Conservation (phyloP, 2,113 vertebrate genomes). For the Charina bottae region DNA sequence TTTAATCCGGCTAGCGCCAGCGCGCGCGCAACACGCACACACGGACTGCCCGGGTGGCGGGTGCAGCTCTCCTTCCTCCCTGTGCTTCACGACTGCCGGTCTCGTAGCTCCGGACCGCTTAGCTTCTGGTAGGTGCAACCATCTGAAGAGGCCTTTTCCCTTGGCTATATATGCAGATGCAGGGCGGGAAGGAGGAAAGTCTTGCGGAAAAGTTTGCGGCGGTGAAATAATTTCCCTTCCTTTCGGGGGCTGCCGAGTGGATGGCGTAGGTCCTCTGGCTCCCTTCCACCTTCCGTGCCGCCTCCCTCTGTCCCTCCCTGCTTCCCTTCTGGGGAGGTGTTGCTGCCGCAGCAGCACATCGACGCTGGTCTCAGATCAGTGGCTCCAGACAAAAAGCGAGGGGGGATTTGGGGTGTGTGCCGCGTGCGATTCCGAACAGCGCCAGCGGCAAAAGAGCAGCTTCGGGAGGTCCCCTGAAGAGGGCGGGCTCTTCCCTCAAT, state of each 20-base stretch:
- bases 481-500: not conserved
- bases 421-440: slow-evolving; percentile 1
- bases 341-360: slow-evolving; percentile 55
- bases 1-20: slow-evolving; percentile 49
- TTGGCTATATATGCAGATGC: not conserved
- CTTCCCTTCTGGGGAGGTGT: slow-evolving; percentile 24
- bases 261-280: slow-evolving; percentile 19
- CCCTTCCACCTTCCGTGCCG: slow-evolving; percentile 59
- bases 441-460: not conserved
- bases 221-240: not conserved
- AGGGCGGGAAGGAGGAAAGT: slow-evolving; percentile 24
- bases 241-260: not conserved
- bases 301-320: slow-evolving; percentile 26
- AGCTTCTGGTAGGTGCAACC: slow-evolving; percentile 21
- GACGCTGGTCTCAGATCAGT: slow-evolving; percentile 76
- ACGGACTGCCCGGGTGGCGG: slow-evolving; percentile 49
- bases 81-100: slow-evolving; percentile 36
- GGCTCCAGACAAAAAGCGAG: slow-evolving; percentile 82
- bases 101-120: not conserved
- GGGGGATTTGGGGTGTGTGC: slow-evolving; percentile 50
- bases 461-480: too few species aligned
- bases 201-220: slow-evolving; percentile 43
- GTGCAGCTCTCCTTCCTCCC: slow-evolving; percentile 33
- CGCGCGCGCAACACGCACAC: slow-evolving; percentile 45
- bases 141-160: not conserved